phyloP scores from a whole-genome alignment of 2,113 vertebrate species.

The Heterotilapia buettikoferi region DNA sequence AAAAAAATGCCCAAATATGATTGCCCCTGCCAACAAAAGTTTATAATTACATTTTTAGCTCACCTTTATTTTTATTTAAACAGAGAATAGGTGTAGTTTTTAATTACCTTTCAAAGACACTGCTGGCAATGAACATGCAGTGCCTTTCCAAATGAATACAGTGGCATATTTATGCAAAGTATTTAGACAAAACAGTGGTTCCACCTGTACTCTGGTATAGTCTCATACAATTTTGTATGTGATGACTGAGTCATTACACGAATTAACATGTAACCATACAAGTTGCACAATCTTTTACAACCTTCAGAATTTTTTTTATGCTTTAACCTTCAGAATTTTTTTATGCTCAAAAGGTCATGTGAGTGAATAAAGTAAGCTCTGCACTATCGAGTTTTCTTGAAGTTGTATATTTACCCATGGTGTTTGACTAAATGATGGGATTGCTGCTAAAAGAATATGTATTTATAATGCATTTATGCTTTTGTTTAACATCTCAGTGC shows the following conservation, averaged over 20 bases:
- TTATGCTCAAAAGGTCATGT: neutral
- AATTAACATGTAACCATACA: neutral
- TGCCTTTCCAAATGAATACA: neutral
- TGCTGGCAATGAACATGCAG: neutral
- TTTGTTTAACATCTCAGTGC: neutral
- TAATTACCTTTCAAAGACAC: neutral
- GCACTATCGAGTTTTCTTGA: neutral
- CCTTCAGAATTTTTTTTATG: neutral
- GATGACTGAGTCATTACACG: neutral
- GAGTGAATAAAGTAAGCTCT: neutral
- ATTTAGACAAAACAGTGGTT: neutral
- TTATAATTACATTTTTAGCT: neutral
- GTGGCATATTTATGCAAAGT: neutral
- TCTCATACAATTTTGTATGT: neutral
- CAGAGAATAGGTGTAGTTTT: neutral
- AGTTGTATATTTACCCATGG: neutral
- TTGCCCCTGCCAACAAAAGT: neutral
- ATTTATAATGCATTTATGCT: neutral
- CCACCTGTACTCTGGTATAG: neutral
- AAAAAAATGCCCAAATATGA: neutral
- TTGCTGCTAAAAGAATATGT: neutral
- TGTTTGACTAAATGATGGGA: neutral
- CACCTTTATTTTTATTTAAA: neutral
- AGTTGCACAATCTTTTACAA: neutral
- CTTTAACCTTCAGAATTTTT: neutral